Base-by-base conservation (phyloP, 2,113 vertebrate genomes). In the Aythya baeri region DNA sequence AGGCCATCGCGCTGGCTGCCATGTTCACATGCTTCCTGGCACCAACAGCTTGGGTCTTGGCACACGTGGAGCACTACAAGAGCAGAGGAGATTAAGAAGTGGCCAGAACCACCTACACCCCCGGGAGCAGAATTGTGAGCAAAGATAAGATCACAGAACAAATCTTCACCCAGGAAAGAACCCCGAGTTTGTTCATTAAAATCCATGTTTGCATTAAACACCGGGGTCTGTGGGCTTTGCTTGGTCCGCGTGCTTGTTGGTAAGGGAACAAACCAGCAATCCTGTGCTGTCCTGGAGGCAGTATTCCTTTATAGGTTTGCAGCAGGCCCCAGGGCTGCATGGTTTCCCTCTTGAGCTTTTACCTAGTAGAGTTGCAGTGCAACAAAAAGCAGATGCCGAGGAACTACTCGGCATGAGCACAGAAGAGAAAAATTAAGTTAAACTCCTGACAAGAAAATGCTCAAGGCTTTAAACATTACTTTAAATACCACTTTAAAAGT, bases 11-110 rank as follows among this genome's bases (percentile, higher is more conserved):
- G 0, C 7, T 99, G 5, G 0, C 2, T 0, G 1, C 15, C 43
- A 34, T 97, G 31, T 95, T 97, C 4, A 0, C 8, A 0, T 38
- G 89, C 32, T 88, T 98, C 92, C 77, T 99, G 93, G 0, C 49
- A 3, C 98, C 98, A 1, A 66, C 98, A 0, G 98, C 94, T 62
- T 99, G 98, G 98, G 44, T 99, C 88, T 77, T 98, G 80, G 1
- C 73, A 5, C 50, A 98, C 50, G 22, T 99, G 13, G 80, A 98
- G 3, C 7, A 91, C 91, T 98, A 99, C 94, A 98, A 96, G 97
- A 94, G 72, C 23, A 44, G 57, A 20, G 5, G 95, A 0, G 43
- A n/a, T 4, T 43, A 88, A 83, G 55, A 5, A 23, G 11, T 0
- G 5, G 26, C 41, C 7, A 17, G 46, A 63, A 14, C 14, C 8